Evolutionary conservation across 2,888 invertebrate species (phyloP), one percentile per base, ranked within the genome.

Genomic region (Pseudococcus jackbeardsleyi): DNA sequence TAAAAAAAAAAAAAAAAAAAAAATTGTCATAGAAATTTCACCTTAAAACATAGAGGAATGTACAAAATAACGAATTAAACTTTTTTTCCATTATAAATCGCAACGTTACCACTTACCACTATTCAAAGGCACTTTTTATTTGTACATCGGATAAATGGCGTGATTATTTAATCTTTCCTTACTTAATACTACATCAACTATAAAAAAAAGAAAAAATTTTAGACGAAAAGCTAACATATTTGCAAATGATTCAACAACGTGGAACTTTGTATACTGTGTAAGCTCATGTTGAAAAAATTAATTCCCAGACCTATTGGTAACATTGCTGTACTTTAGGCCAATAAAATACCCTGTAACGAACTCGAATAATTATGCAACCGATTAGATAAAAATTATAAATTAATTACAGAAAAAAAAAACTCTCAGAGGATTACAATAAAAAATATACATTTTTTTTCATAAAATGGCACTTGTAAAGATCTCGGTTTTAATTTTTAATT

Each of bases 311-410:
- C 79, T 82, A 82, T 82, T 82, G 79, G 79, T 82, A 82, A 82
- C 79, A 82, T 82, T 46, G 46, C 79, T 82, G 79, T 82, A 82
- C 79, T 82, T 82, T 82, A 82, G 79, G 79, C 79, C 79, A 82
- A 46, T 82, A 33, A 72, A 64, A 19, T 82, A 82, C 79, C 79
- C 79, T 82, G 79, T 82, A 82, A 82, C 79, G 79, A 46, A 82
- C 46, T 82, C 79, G 79, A 82, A 82, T 82, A 82, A 72, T 46
- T 19, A 82, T 82, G 79, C 46, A 46, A 82, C 46, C 11, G 79
- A 46, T 82, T 82, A 3, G 19, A 77, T 77, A 77, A 77, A 77
- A 77, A n/a, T n/a, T 77, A 82, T 46, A 26, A 42, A 79, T 42
- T 42, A 82, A 82, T 46, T 82, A 82, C 26, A 42, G 79, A 82